Evolutionary conservation across 2,797 vertebrate genomes (phyloP).

Genomic region (Arnoldichthys spilopterus): DNA sequence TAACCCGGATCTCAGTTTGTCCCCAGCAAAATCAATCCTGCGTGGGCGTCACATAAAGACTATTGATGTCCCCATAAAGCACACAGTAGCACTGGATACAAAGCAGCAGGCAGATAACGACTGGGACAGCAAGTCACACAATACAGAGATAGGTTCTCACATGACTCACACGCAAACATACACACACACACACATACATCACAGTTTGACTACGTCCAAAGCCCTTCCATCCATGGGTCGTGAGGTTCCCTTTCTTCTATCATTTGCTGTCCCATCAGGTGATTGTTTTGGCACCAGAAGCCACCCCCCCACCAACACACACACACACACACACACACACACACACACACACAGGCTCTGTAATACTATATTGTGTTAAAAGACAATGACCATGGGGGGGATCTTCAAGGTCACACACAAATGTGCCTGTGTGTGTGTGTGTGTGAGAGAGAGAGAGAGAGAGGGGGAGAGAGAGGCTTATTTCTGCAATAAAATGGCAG

Average conservation of each 20-base stretch:
- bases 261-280: slow-evolving; percentile 26
- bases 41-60: slow-evolving; percentile 23
- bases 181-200: not conserved
- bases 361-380: slow-evolving; percentile 9
- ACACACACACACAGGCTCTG: not conserved
- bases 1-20: slow-evolving; percentile 61
- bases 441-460: not conserved
- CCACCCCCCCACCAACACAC: slow-evolving; percentile 10
- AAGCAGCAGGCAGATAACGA: slow-evolving; percentile 33
- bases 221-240: not conserved
- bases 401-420: slow-evolving; percentile 34
- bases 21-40: slow-evolving; percentile 34
- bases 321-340: slow-evolving; percentile 3
- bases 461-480: too few relatives aligned
- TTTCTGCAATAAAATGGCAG: slow-evolving; percentile 9
- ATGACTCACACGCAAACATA: not conserved
- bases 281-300: slow-evolving; percentile 35
- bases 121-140: not conserved
- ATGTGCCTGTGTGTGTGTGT: not conserved
- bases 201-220: not conserved
- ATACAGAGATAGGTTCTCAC: not conserved
- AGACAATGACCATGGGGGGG: not conserved
- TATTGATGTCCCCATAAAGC: slow-evolving; percentile 50
- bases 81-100: slow-evolving; percentile 46
- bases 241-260: slow-evolving; percentile 21